Percentiles rank a stretch among this genome's conserved stretches.
phyloP scores from a whole-genome alignment of 2,797 vertebrate species.

The Leptoclinus maculatus region DNA sequence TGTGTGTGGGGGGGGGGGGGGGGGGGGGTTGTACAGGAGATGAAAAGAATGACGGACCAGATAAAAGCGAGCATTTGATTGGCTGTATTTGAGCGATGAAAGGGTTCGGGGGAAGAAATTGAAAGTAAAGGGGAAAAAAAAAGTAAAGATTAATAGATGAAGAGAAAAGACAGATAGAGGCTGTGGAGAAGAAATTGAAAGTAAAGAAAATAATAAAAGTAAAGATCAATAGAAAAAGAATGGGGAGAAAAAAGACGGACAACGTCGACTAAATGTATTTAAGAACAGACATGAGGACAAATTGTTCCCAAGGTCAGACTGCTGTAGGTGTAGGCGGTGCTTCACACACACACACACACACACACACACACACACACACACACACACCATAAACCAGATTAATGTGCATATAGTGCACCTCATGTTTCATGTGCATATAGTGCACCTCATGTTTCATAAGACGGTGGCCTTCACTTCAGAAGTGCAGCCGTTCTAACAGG shows the following conservation, averaged over 20 bases:
- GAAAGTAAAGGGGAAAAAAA: not conserved
- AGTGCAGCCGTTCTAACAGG: constrained; percentile 66
- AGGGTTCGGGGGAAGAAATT: not conserved
- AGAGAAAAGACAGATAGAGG: not conserved
- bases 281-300: constrained; percentile 15
- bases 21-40: not conserved
- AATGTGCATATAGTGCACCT: constrained; percentile 24
- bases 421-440: constrained; percentile 36
- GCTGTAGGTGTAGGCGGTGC: not conserved
- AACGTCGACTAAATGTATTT: not conserved
- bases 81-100: constrained; percentile 36
- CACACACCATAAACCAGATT: not conserved
- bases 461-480: constrained; percentile 69
- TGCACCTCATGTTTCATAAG: constrained; percentile 13
- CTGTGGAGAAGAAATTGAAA: not conserved
- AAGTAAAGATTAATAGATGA: constrained; percentile 10
- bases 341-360: constrained; percentile 7
- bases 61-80: constrained; percentile 27
- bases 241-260: not conserved
- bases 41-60: constrained; percentile 26
- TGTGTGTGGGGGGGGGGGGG: not conserved
- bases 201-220: not conserved
- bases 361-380: constrained; percentile 6
- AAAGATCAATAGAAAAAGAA: constrained; percentile 17
- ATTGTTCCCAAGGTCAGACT: constrained; percentile 28